Conservation (phyloP, 2,797 vertebrate species). For the Pyrocephalus nanus region DNA sequence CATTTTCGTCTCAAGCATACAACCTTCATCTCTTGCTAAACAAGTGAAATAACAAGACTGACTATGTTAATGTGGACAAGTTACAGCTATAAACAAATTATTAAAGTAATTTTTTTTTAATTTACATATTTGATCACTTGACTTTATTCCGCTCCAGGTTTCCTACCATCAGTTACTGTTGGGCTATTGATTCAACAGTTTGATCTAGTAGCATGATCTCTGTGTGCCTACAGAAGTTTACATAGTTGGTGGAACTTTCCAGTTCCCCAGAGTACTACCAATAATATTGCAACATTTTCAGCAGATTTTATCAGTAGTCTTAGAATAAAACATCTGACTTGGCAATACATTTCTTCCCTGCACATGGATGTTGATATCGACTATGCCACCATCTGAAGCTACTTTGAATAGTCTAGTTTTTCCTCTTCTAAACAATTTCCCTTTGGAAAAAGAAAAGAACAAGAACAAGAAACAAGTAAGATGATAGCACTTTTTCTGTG, state of each 20-base stretch:
- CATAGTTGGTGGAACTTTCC: neutral
- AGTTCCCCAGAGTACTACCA: neutral
- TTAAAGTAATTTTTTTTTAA: neutral
- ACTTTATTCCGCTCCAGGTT: neutral
- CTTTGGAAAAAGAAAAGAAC: conserved; percentile 18
- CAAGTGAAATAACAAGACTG: neutral
- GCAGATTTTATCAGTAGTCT: neutral
- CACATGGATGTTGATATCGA: neutral
- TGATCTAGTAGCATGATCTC: neutral
- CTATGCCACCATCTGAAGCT: neutral
- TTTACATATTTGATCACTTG: fast-evolving
- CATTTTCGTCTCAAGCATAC: neutral
- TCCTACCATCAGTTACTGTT: neutral
- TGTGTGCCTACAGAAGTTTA: neutral
- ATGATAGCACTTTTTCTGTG: neutral
- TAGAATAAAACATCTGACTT: conserved; percentile 16
- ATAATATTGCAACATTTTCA: neutral
- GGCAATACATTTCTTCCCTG: neutral
- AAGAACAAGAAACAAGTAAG: conserved; percentile 12
- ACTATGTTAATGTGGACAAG: neutral
- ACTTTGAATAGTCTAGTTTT: conserved; percentile 2
- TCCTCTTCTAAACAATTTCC: neutral
- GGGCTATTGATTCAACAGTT: neutral
- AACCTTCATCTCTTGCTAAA: neutral
- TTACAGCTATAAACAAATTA: neutral